phyloP scores from a whole-genome alignment of 2,888 invertebrate genomes.

The Hyalella azteca region DNA sequence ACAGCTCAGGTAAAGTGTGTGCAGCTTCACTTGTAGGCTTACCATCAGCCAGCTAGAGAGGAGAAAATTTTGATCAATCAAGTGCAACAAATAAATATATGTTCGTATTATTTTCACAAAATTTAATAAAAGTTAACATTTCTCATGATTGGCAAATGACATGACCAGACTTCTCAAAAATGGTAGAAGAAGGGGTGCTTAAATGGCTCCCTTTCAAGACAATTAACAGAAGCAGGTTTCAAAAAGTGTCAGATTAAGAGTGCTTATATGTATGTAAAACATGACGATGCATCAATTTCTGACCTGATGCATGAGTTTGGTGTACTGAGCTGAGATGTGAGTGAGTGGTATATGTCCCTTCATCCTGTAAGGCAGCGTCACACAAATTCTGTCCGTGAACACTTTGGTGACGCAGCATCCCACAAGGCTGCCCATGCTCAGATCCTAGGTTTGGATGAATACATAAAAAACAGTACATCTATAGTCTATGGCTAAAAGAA shows the following conservation, averaged over 20 bases:
- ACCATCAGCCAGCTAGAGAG: background rate
- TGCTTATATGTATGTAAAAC: too few species aligned
- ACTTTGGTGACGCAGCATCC: background rate
- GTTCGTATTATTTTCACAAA: too few species aligned
- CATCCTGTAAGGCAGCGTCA: slow-evolving; percentile 1
- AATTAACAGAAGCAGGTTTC: too few species aligned
- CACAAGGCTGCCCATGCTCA: slow-evolving; percentile 21
- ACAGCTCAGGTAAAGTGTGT: slow-evolving; percentile 27
- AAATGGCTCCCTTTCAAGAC: too few species aligned
- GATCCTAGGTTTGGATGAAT: background rate
- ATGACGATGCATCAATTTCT: too few species aligned
- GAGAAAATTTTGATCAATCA: too few species aligned
- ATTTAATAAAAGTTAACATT: too few species aligned
- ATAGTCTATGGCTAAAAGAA: background rate
- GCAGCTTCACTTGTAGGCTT: background rate
- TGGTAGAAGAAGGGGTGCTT: too few species aligned
- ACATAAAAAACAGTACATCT: background rate
- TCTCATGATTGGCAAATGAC: too few species aligned
- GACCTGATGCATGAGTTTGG: slow-evolving; percentile 7
- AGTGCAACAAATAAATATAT: too few species aligned
- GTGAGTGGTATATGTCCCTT: slow-evolving; percentile 29
- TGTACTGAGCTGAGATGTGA: slow-evolving; percentile 32
- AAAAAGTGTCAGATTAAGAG: too few species aligned
- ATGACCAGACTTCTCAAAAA: too few species aligned
- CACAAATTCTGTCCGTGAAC: slow-evolving; percentile 15